Evolutionary conservation across 23 tunicate species (phyloP).

Genomic region (Oikopleura albicans): DNA sequence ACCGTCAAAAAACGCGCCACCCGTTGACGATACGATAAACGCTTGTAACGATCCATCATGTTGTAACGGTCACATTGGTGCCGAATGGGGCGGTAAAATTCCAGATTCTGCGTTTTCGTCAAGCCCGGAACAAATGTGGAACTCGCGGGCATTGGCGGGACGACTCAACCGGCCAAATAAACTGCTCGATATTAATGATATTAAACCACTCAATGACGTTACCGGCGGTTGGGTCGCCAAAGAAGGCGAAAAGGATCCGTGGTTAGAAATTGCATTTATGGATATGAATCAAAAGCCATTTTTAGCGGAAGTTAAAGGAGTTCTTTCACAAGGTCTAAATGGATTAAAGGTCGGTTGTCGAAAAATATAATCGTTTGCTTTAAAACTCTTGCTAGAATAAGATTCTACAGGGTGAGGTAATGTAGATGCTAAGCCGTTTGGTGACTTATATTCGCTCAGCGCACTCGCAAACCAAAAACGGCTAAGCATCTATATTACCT

Average conservation of each 20-base stretch:
- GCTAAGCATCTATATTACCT: no score
- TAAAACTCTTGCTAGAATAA: no score
- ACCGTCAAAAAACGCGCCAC: background rate
- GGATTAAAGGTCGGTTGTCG: no score
- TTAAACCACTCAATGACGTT: background rate
- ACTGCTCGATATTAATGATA: background rate
- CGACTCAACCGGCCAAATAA: constrained; percentile 9
- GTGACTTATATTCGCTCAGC: no score
- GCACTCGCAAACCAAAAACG: no score
- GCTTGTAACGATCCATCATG: background rate
- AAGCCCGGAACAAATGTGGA: background rate
- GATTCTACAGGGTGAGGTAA: no score
- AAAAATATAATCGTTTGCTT: no score
- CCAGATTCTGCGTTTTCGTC: background rate
- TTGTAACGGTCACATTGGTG: constrained; percentile 12
- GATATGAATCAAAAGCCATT: background rate
- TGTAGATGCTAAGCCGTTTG: no score
- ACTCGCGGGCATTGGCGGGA: background rate
- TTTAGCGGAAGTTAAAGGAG: background rate
- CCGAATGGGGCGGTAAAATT: background rate
- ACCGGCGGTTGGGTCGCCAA: background rate
- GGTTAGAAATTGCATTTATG: background rate
- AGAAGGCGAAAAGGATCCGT: background rate
- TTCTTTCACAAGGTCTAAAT: background rate
- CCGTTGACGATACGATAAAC: background rate